Evolutionary conservation across 1,140 invertebrate species (phyloP), one percentile per base, ranked within the genome.

Genomic region (Plodia interpunctella): DNA sequence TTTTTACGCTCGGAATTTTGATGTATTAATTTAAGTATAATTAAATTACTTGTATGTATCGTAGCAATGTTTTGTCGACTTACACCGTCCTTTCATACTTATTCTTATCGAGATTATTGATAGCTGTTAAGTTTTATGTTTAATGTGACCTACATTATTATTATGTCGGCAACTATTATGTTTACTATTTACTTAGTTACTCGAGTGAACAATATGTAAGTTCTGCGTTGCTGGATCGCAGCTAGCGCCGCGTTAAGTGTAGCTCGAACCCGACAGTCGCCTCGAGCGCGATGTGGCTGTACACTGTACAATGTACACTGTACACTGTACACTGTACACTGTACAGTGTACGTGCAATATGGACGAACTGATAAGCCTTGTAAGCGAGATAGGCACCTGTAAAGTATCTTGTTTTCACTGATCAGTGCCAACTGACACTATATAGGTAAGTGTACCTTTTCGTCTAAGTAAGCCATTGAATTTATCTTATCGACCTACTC

Each of bases 1-100:
- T 77, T 80, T 83, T 68, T 78, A 77, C 71, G 70, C 68, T 78
- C 72, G 66, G 69, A 72, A 67, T 70, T 74, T 77, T 73, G 72
- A 78, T 79, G 68, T 75, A 76, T 72, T 74, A 68, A 72, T 77
- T 77, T 74, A 76, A 76, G 70, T 50, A 67, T 68, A 79, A 70
- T 79, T 77, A 77, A 78, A 76, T 73, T 82, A 86, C 78, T 84
- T 87, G 52, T 59, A 79, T 85, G 59, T 77, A 77, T 76, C 70
- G 66, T 83, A 75, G 73, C 80, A 68, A 80, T 62, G 70, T 80
- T 76, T 79, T 84, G 80, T 87, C 80, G 80, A 85, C 80, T 89
- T 87, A 87, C 83, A 88, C 87, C 87, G 87, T 89, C 87, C 87
- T 88, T 85, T 78, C 83, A 79, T 85, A 86, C 86, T 87, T 53